Evolutionary conservation across 2,113 vertebrate genomes (phyloP), one percentile per base, ranked within the genome.

Genomic region (Heterocephalus glaber): DNA sequence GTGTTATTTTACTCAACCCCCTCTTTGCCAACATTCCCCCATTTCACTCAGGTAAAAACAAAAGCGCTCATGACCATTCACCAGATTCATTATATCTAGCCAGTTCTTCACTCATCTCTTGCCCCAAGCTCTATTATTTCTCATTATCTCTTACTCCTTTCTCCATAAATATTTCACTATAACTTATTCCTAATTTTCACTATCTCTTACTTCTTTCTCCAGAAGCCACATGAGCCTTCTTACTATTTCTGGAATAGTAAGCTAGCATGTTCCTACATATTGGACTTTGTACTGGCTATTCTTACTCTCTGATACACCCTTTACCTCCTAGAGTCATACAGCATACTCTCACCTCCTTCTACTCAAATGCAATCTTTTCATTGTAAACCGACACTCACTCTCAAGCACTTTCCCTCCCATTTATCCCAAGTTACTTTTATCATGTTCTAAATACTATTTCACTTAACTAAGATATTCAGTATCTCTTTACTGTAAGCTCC

Each of bases 391-490:
- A 89, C 24, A 44, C 3, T 91, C 63, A 88, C 49, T 54, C 58
- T 94, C 79, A 95, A 77, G 30, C 6, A 80, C 56, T 41, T 49
- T 12, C 28, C 16, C 33, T 61, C 14, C 16, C 17, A 44, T 11
- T 63, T 54, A 65, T 72, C 35, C 66, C 60, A 85, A n/a, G 54
- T 60, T 70, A 95, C 16, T 86, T 90, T 49, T 61, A 60, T 66
- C 41, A 92, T 54, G 49, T 89, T 92, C 87, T 61, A 88, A 24
- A 86, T 63, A 68, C 33, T 76, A 68, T 88, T 63, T 86, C 82
- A 86, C 13, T 80, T 58, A 85, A 20, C 88, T 93, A 72, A 30
- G 30, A 92, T 86, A 24, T 90, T 83, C 76, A 96, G n/a, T n/a
- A 56, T 82, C 65, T 74, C 84, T 38, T 84, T 89, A 63, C n/a